These are phyloP conservation scores for Argyrosomus japonicus DNA, from an alignment of 2,113 vertebrate species.

Conservation along the genomic window DNA sequence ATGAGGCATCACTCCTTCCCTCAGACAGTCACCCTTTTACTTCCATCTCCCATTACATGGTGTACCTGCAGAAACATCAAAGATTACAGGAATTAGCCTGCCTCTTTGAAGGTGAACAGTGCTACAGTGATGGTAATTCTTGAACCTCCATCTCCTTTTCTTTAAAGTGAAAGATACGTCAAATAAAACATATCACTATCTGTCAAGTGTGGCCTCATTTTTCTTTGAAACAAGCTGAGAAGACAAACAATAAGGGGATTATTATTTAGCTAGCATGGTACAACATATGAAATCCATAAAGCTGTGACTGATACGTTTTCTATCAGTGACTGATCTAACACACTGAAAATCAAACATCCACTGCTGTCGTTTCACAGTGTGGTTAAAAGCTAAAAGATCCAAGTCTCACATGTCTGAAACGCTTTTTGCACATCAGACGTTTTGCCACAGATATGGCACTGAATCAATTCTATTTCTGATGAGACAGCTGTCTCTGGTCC, in stretches of 20 bases:
- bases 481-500: conserved; percentile 38
- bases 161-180: conserved; percentile 43
- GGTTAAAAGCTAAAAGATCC: conserved; percentile 17
- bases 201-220: conserved; percentile 39
- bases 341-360: background rate
- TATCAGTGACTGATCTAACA: background rate
- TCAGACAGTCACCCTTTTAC: conserved; percentile 33
- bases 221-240: background rate
- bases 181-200: conserved; percentile 36
- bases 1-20: conserved; percentile 35
- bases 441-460: conserved; percentile 27
- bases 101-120: conserved; percentile 59
- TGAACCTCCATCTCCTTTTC: conserved; percentile 17
- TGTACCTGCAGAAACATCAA: conserved; percentile 63
- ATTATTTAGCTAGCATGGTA: background rate
- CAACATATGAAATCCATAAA: conserved; percentile 6
- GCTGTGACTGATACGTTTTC: background rate
- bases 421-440: conserved; percentile 58
- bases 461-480: conserved; percentile 36
- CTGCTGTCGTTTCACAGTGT: background rate
- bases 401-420: conserved; percentile 32
- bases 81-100: conserved; percentile 51
- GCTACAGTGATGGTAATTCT: conserved; percentile 48
- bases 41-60: conserved; percentile 29
- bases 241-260: background rate